Conservation (phyloP, 2,797 vertebrate genomes). For the Myripristis jacobus region DNA sequence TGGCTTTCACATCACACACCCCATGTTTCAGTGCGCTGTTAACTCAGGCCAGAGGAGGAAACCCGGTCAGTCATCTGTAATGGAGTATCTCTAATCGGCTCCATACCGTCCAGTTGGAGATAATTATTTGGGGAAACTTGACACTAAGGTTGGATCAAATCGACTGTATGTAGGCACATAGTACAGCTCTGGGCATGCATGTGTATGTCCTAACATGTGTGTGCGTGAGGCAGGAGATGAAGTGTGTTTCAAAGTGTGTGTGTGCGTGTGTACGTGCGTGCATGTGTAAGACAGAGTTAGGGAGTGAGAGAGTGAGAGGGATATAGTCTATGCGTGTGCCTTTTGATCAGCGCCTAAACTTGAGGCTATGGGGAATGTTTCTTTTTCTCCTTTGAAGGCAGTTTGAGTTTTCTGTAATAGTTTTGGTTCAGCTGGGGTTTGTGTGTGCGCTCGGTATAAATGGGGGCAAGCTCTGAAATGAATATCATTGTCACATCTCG, state of each 20-base stretch:
- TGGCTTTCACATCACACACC: neutral
- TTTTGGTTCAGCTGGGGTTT: slow-evolving; percentile 66
- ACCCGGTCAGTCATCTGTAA: slow-evolving; percentile 18
- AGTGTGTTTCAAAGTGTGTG: neutral
- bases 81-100: slow-evolving; percentile 31
- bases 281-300: slow-evolving; percentile 14
- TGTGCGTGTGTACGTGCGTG: slow-evolving; percentile 28
- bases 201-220: slow-evolving; percentile 15
- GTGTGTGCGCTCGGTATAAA: slow-evolving; percentile 55
- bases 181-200: slow-evolving; percentile 27
- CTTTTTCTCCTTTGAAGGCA: slow-evolving; percentile 72
- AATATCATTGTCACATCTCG: slow-evolving; percentile 84
- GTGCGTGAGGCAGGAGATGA: neutral
- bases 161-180: slow-evolving; percentile 39
- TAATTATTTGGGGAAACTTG: slow-evolving; percentile 60
- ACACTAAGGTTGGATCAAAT: slow-evolving; percentile 49
- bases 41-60: slow-evolving; percentile 19
- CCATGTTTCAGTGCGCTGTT: slow-evolving; percentile 13
- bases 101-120: slow-evolving; percentile 47
- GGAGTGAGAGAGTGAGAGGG: slow-evolving; percentile 2
- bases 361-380: slow-evolving; percentile 64
- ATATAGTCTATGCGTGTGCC: slow-evolving; percentile 26
- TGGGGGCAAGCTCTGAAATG: slow-evolving; percentile 69
- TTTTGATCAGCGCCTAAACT: slow-evolving; percentile 70
- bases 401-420: slow-evolving; percentile 75